Evolutionary conservation across 2,113 vertebrate genomes (phyloP).

Genomic region (Hystrix cristata): DNA sequence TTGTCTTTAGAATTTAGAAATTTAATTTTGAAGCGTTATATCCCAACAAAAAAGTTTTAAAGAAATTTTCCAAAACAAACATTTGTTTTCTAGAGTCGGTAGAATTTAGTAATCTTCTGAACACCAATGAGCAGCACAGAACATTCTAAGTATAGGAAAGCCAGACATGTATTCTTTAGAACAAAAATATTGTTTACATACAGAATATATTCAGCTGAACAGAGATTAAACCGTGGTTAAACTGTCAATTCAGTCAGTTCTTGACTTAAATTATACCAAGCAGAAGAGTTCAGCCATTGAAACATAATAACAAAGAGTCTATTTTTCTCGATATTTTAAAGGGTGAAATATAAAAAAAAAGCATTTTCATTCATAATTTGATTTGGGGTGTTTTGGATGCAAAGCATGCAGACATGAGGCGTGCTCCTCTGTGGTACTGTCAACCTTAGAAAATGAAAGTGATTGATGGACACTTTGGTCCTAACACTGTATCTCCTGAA

Average conservation of each 20-base stretch:
- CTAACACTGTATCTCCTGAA: neutral
- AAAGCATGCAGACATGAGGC: neutral
- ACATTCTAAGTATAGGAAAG: neutral
- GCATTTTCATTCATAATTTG: neutral
- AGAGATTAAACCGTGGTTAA: neutral
- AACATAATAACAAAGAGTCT: neutral
- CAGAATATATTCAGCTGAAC: neutral
- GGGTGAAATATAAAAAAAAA: neutral
- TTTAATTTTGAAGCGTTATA: slow-evolving; percentile 23
- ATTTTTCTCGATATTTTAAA: slow-evolving; percentile 36
- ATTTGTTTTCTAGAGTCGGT: neutral
- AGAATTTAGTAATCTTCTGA: neutral
- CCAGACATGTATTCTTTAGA: neutral
- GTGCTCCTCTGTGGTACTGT: neutral
- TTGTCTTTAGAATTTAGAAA: neutral
- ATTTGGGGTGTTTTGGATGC: neutral
- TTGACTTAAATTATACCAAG: slow-evolving; percentile 12
- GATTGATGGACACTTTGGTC: neutral
- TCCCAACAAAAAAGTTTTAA: neutral
- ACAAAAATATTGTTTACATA: neutral
- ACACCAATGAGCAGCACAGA: neutral
- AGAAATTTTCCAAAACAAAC: neutral
- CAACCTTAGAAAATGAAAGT: neutral
- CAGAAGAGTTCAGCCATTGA: neutral
- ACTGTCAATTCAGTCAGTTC: neutral